Evolutionary conservation across 2,888 invertebrate species (phyloP).

Genomic region (Euplagia quadripunctaria): DNA sequence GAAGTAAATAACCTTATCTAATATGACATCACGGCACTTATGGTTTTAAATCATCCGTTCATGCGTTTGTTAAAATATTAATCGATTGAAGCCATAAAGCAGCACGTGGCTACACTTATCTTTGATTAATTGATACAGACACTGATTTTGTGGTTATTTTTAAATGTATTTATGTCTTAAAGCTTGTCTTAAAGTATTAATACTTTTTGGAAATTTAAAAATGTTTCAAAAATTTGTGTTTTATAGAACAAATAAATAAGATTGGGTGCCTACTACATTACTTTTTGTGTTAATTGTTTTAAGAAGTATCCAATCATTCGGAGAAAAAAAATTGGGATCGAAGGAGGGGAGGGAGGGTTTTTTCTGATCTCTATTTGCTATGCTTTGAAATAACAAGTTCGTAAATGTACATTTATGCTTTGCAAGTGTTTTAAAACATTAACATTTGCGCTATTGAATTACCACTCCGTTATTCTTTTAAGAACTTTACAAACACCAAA

Average conservation of each 20-base stretch:
- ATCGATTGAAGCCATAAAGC: constrained; percentile 58
- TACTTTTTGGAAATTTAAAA: background rate
- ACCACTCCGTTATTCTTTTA: too few relatives aligned
- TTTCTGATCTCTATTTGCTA: too few relatives aligned
- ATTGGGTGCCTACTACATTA: background rate
- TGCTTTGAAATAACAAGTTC: too few relatives aligned
- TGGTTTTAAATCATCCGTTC: constrained; percentile 56
- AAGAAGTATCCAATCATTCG: too few relatives aligned
- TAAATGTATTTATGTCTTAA: constrained; percentile 1
- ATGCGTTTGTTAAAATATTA: constrained; percentile 54
- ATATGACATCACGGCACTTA: constrained; percentile 55
- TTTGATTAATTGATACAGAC: constrained; percentile 47
- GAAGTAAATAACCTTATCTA: constrained; percentile 40
- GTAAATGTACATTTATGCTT: too few relatives aligned
- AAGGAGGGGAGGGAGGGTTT: too few relatives aligned
- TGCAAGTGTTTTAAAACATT: too few relatives aligned
- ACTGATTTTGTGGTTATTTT: constrained; percentile 36
- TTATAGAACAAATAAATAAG: too few relatives aligned
- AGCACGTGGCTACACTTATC: constrained; percentile 65
- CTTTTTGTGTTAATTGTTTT: background rate
- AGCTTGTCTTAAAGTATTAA: background rate
- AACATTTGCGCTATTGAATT: too few relatives aligned
- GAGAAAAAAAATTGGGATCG: too few relatives aligned
- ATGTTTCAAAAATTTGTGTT: too few relatives aligned
- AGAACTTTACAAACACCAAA: background rate